A percentile compares a stretch with the other conserved stretches of the same genome.
Conservation (phyloP, 1,140 invertebrate genomes). For the Caerostris extrusa region DNA sequence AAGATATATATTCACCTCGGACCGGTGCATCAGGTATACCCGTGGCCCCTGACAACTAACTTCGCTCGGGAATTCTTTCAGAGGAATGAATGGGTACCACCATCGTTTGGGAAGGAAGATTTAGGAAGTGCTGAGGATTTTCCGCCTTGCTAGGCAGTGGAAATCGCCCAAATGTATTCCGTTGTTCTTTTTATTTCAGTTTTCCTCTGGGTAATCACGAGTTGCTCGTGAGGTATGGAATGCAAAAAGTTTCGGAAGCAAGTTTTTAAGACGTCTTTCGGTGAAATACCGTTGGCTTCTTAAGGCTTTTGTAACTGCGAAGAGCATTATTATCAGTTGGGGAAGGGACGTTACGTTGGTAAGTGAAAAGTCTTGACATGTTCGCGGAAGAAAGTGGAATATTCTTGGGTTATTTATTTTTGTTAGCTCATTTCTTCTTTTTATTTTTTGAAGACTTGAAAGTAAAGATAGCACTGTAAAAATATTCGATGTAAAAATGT, state of each 20-base stretch:
- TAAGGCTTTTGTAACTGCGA: neutral
- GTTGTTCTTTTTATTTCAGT: conserved; percentile 33
- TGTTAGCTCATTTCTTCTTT: neutral
- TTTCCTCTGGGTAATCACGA: conserved; percentile 54
- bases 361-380: neutral
- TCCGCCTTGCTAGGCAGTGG: neutral
- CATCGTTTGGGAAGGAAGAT: conserved; percentile 20
- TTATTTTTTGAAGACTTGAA: neutral
- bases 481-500: too few relatives aligned
- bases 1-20: conserved; percentile 61
- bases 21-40: conserved; percentile 49
- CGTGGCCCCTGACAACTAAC: conserved; percentile 15
- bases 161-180: conserved; percentile 11
- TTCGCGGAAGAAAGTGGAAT: neutral
- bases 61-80: conserved; percentile 6
- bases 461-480: too few relatives aligned
- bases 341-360: neutral
- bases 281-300: neutral
- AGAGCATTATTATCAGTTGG: neutral
- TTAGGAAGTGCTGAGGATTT: conserved; percentile 26
- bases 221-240: conserved; percentile 12
- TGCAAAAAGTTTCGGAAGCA: neutral
- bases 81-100: neutral
- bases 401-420: neutral
- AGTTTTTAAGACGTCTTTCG: neutral